These are phyloP conservation scores for Plutella xylostella DNA, from an alignment of 2,888 invertebrate species.

Conservation along the genomic window DNA sequence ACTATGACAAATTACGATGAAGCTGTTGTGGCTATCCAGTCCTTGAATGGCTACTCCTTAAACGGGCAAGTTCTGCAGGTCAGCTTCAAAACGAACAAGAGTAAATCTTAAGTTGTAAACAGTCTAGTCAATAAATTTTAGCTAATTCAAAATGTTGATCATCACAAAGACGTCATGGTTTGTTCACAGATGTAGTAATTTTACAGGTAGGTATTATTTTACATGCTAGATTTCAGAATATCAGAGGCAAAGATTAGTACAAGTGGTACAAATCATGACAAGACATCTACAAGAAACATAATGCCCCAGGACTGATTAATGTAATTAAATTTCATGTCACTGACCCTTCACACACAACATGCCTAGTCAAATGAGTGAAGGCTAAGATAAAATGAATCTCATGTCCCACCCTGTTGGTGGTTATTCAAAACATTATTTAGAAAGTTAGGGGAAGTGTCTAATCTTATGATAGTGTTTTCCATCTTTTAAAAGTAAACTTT, in stretches of 20 bases:
- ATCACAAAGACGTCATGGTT: slow-evolving; percentile 58
- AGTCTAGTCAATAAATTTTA: slow-evolving; percentile 69
- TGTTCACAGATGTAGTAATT: slow-evolving; percentile 17
- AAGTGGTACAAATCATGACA: slow-evolving; percentile 46
- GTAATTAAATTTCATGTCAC: not conserved
- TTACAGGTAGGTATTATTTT: slow-evolving; percentile 1
- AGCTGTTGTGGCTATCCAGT: slow-evolving; percentile 95
- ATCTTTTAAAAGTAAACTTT: not conserved
- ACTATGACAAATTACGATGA: slow-evolving; percentile 99
- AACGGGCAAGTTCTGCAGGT: slow-evolving; percentile 97
- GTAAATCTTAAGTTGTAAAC: slow-evolving; percentile 72
- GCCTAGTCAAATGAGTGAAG: slow-evolving; percentile 4
- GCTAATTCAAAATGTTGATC: slow-evolving; percentile 68
- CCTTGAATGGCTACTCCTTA: slow-evolving; percentile 94
- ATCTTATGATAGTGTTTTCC: too few species aligned
- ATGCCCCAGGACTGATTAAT: slow-evolving; percentile 1
- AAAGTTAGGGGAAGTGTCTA: too few species aligned
- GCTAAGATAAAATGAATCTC: slow-evolving; percentile 5
- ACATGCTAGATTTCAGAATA: slow-evolving; percentile 31
- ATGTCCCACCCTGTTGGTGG: not conserved
- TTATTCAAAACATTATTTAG: not conserved
- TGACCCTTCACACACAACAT: not conserved
- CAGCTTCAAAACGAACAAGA: slow-evolving; percentile 95
- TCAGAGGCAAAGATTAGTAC: slow-evolving; percentile 36
- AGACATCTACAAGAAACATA: slow-evolving; percentile 37